Base-by-base conservation (phyloP, 2,888 invertebrate genomes). In the Stratiomys singularior region DNA sequence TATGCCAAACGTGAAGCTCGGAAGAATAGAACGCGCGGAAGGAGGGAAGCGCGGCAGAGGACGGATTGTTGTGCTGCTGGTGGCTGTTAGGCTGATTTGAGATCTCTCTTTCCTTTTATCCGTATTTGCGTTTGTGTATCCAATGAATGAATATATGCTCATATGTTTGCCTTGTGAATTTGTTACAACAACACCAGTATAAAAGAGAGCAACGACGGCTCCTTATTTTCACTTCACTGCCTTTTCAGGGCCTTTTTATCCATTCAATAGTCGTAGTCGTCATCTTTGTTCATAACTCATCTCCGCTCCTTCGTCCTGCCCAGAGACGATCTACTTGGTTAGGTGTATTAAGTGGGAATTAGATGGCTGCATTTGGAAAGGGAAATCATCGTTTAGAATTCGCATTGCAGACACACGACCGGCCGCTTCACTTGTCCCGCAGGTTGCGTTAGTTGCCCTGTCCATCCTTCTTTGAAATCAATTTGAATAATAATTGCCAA, bases 261-360 rank as follows among this genome's bases (percentile, higher is more conserved):
- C 64, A 37, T 66, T 18, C 66, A 27, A 27, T 15, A 37, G n/a
- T 66, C 37, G 66, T 66, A 30, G 66, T 30, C 66, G 37, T 37
- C 66, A 66, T 66, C 37, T n/a, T 9, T 66, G 66, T 37, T 66
- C 66, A 66, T 66, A 66, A 66, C 37, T 66, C 66, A 66, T 37
- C 25, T 9, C 37, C 18, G 25, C 66, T 9, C 28, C 18, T 15
- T 37, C 30, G 37, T 1, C 37, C 37, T 37, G 11, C 27, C 15
- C 28, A 1, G 37, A 66, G 37, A 37, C 7, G 9, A 37, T 66
- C 37, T 66, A 30, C 66, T 66, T 66, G 30, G 66, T 66, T 30
- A 66, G 66, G 66, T 66, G 66, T 37, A 66, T 37, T 66, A 66
- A 66, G 66, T 66, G 66, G 66, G 66, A 66, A 66, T 66, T 66